phyloP scores from a whole-genome alignment of 2,888 invertebrate genomes.

The Drosophila subquinaria region DNA sequence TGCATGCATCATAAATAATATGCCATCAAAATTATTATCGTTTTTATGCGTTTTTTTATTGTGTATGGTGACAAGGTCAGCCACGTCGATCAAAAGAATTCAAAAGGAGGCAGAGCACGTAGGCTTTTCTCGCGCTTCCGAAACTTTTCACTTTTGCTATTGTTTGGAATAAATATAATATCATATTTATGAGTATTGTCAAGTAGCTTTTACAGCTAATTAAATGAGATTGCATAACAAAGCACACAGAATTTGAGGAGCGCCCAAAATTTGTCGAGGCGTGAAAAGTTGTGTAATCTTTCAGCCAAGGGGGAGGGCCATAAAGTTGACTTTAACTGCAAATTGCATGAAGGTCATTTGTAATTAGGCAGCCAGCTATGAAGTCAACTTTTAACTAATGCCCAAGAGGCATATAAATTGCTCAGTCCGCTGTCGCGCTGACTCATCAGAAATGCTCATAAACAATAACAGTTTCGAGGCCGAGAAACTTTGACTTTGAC shows the following conservation, averaged over 20 bases:
- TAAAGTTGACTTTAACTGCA: constrained; percentile 38
- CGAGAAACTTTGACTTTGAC: constrained; percentile 48
- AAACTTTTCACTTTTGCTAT: constrained; percentile 59
- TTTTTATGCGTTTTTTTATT: constrained; percentile 31
- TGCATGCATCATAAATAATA: constrained; percentile 59
- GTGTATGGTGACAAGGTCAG: constrained; percentile 47
- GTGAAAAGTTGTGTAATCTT: constrained; percentile 67
- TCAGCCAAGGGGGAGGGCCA: constrained; percentile 10
- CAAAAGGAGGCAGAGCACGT: constrained; percentile 50
- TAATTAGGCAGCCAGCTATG: constrained; percentile 65
- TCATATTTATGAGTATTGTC: constrained; percentile 41
- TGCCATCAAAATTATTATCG: constrained; percentile 54
- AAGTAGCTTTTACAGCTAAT: constrained; percentile 11
- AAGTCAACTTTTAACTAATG: constrained; percentile 30
- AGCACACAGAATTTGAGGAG: constrained; percentile 48
- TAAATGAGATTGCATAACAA: constrained; percentile 49
- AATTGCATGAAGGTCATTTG: constrained; percentile 69
- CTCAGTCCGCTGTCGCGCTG: constrained; percentile 22
- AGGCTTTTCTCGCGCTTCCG: constrained; percentile 61
- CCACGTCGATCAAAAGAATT: constrained; percentile 31
- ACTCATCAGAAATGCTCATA: constrained; percentile 50
- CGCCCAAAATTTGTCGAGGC: constrained; percentile 72
- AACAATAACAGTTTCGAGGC: constrained; percentile 21
- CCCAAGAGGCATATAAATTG: constrained; percentile 25
- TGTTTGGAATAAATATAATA: constrained; percentile 14